Evolutionary conservation across 2,113 vertebrate genomes (phyloP).

Genomic region (Actenoides lindsayi): DNA sequence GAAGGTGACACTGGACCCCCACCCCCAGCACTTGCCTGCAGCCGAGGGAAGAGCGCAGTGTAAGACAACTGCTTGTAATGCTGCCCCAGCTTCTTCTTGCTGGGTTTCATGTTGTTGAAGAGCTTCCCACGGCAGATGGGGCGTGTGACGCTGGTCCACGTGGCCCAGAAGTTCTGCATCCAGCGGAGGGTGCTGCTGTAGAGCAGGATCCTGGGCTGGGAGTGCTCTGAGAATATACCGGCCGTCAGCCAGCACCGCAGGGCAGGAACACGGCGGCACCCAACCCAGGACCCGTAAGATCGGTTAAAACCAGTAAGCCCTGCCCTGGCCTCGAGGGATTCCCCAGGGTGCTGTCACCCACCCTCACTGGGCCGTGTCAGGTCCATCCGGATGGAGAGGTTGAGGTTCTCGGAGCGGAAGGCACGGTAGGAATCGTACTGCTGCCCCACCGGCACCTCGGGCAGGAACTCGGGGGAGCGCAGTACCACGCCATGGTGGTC

Average conservation of each 20-base stretch:
- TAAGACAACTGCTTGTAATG: conserved; percentile 97
- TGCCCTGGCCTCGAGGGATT: neutral
- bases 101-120: conserved; percentile 90
- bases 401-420: conserved; percentile 96
- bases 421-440: conserved; percentile 95
- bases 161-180: conserved; percentile 99
- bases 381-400: conserved; percentile 96
- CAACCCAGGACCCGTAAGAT: neutral
- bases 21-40: conserved; percentile 81
- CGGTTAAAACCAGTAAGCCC: neutral
- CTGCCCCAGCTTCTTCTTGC: conserved; percentile 95
- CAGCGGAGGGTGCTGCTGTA: conserved; percentile 98
- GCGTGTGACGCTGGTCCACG: conserved; percentile 92
- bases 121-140: conserved; percentile 97
- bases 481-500: conserved; percentile 92
- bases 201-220: conserved; percentile 90
- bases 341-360: neutral
- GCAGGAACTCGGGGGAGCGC: conserved; percentile 87
- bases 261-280: neutral
- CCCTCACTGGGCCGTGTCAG: conserved; percentile 83
- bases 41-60: conserved; percentile 89
- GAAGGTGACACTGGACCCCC: rapidly evolving
- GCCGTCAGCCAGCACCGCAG: neutral
- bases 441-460: conserved; percentile 88
- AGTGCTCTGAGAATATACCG: conserved; percentile 74